phyloP scores from a whole-genome alignment of 2,113 vertebrate genomes.

The Aspiorhynchus laticeps region DNA sequence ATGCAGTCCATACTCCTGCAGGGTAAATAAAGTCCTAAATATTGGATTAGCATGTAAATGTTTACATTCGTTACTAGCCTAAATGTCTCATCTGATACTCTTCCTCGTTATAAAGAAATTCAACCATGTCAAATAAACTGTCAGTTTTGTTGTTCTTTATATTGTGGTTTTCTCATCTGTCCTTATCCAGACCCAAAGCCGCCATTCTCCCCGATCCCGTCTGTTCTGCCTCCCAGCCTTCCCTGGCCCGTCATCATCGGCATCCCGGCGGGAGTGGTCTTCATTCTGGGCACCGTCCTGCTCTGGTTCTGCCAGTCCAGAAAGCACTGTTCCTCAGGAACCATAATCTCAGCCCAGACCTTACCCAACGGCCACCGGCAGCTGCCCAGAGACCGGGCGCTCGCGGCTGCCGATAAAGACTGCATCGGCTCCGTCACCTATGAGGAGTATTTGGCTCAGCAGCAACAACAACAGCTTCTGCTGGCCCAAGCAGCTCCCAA shows the following conservation, averaged over 20 bases:
- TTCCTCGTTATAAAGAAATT: neutral
- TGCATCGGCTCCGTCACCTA: slow-evolving; percentile 84
- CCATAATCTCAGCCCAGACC: slow-evolving; percentile 66
- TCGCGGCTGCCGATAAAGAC: slow-evolving; percentile 83
- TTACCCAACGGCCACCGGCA: slow-evolving; percentile 72
- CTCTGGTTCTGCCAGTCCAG: slow-evolving; percentile 96
- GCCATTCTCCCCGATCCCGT: slow-evolving; percentile 75
- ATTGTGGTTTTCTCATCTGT: neutral
- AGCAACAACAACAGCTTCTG: slow-evolving; percentile 81
- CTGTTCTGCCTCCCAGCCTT: slow-evolving; percentile 77
- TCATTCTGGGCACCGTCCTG: slow-evolving; percentile 92
- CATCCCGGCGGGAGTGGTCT: slow-evolving; percentile 88
- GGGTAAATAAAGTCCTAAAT: neutral
- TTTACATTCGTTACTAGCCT: neutral
- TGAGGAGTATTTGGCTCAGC: slow-evolving; percentile 85
- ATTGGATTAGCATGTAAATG: neutral
- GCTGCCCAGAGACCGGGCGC: slow-evolving; percentile 71
- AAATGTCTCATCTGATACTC: neutral
- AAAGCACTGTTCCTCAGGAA: slow-evolving; percentile 82
- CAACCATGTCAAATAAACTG: neutral
- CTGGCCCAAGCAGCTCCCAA: slow-evolving; percentile 84
- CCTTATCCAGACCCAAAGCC: slow-evolving; percentile 84
- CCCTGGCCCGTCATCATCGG: slow-evolving; percentile 97
- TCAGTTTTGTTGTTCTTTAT: neutral
- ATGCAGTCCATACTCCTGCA: too few species aligned